Evolutionary conservation across 2,797 vertebrate genomes (phyloP).

Genomic region (Natrix natrix): DNA sequence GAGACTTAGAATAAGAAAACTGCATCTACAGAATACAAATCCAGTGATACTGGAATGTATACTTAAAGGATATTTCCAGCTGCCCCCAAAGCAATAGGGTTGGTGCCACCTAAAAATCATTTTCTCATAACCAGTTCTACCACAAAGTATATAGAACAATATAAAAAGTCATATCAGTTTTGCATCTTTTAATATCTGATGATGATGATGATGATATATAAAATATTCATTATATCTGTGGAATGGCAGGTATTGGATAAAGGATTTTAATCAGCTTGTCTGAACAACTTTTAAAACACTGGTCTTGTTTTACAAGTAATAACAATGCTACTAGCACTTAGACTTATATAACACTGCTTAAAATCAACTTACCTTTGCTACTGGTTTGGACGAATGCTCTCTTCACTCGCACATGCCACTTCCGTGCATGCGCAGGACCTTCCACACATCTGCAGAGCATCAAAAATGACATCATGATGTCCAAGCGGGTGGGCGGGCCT

Average conservation of each 20-base stretch:
- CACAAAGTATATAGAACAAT: slow-evolving; percentile 35
- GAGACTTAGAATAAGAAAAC: slow-evolving; percentile 40
- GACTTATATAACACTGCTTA: background rate
- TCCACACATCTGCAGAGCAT: too few species aligned
- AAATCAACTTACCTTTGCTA: too few species aligned
- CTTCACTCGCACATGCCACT: too few species aligned
- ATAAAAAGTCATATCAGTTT: slow-evolving; percentile 14
- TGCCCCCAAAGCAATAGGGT: background rate
- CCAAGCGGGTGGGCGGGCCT: too few species aligned
- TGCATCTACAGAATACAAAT: slow-evolving; percentile 40
- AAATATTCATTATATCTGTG: slow-evolving; percentile 24
- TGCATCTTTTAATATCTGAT: slow-evolving; percentile 42
- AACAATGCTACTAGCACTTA: background rate
- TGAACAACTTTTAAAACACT: background rate
- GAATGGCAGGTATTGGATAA: background rate
- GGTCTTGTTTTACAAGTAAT: background rate
- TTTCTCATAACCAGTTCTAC: slow-evolving; percentile 38
- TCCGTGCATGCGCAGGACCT: too few species aligned
- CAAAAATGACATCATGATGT: too few species aligned
- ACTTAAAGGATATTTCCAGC: slow-evolving; percentile 27
- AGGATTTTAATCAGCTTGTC: background rate
- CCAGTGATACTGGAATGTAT: slow-evolving; percentile 35
- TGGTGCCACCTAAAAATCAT: slow-evolving; percentile 35
- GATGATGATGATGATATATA: slow-evolving; percentile 12
- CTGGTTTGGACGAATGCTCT: too few species aligned